These are phyloP conservation scores for Steromphala cineraria DNA, from an alignment of 2,888 invertebrate species.

Conservation along the genomic window DNA sequence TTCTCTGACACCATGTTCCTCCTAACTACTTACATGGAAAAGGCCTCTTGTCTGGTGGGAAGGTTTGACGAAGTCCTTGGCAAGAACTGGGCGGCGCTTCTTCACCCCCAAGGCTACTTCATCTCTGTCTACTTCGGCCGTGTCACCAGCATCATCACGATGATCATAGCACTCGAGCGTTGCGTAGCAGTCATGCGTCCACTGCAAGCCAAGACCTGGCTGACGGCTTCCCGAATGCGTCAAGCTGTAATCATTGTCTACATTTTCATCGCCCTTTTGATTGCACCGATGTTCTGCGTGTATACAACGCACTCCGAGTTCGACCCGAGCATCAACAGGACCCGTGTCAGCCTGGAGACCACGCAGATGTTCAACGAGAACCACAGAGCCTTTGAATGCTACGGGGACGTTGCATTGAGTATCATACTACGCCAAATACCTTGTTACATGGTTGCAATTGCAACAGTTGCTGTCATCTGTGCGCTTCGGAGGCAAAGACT, in stretches of 20 bases:
- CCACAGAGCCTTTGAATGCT: not conserved
- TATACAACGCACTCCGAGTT: not conserved
- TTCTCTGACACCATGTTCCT: conserved; percentile 19
- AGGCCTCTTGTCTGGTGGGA: conserved; percentile 6
- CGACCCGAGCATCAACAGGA: not conserved
- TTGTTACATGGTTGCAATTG: not conserved
- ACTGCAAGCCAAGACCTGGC: not conserved
- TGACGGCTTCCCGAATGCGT: not conserved
- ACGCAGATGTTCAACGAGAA: not conserved
- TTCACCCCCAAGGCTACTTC: conserved; percentile 10
- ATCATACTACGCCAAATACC: not conserved
- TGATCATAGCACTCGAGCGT: conserved; percentile 10
- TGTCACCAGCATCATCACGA: conserved; percentile 16
- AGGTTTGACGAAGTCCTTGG: conserved; percentile 7
- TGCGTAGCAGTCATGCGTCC: not conserved
- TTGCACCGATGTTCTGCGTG: not conserved
- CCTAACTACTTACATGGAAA: not conserved
- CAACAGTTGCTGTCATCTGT: not conserved
- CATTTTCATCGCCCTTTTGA: not conserved
- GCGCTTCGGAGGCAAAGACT: not conserved
- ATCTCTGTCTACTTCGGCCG: conserved; percentile 7
- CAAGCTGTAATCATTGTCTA: not conserved
- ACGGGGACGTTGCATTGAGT: not conserved
- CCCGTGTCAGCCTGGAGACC: not conserved
- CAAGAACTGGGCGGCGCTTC: not conserved